These are phyloP conservation scores for Campaea margaritaria DNA, from an alignment of 2,888 invertebrate genomes.

Conservation along the genomic window DNA sequence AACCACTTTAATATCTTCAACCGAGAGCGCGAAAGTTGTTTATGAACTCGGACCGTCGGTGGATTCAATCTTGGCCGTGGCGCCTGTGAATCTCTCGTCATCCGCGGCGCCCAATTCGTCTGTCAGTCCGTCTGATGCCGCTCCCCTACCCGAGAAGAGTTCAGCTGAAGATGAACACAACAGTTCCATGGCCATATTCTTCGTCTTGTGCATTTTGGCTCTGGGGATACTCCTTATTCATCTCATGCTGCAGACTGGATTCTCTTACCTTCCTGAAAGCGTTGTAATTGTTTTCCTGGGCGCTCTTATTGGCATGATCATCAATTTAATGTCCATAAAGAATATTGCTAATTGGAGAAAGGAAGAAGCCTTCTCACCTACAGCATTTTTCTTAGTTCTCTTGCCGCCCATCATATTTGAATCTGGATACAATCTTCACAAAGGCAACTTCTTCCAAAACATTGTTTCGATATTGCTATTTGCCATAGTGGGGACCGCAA, in stretches of 20 bases:
- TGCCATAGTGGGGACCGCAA: slow-evolving; percentile 98
- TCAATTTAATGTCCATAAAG: slow-evolving; percentile 94
- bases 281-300: slow-evolving; percentile 98
- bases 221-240: slow-evolving; percentile 97
- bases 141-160: slow-evolving; percentile 93
- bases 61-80: slow-evolving; percentile 63
- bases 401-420: slow-evolving; percentile 99
- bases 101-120: slow-evolving; percentile 66
- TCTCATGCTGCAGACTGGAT: slow-evolving; percentile 96
- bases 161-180: slow-evolving; percentile 98
- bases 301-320: slow-evolving; percentile 94
- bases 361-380: slow-evolving; percentile 99
- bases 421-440: slow-evolving; percentile 99
- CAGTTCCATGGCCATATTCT: slow-evolving; percentile 98
- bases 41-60: slow-evolving; percentile 71
- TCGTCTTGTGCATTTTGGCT: slow-evolving; percentile 97
- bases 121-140: slow-evolving; percentile 89
- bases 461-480: slow-evolving; percentile 99
- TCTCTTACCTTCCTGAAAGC: slow-evolving; percentile 98
- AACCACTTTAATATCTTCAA: slow-evolving; percentile 55
- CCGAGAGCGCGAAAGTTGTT: slow-evolving; percentile 61
- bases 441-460: slow-evolving; percentile 98
- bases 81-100: slow-evolving; percentile 68
- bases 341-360: slow-evolving; percentile 98
- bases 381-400: slow-evolving; percentile 98